phyloP scores from a whole-genome alignment of 2,888 invertebrate genomes.

The Ophonus ardosiacus region DNA sequence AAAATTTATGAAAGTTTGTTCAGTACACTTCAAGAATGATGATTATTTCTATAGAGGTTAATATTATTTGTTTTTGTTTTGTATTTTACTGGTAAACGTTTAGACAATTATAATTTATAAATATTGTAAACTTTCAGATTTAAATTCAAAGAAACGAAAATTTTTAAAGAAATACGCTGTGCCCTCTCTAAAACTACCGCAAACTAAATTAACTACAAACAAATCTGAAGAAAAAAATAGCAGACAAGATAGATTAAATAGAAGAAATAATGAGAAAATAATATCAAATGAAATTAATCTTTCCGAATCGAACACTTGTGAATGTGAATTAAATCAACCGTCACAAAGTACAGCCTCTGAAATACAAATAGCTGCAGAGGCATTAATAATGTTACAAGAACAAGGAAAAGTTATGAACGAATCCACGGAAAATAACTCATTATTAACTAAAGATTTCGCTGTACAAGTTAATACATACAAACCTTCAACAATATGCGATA shows the following conservation, averaged over 20 bases:
- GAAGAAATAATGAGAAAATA: neutral
- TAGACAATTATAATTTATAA: neutral
- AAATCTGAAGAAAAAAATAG: neutral
- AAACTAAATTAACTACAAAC: neutral
- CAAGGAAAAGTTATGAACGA: neutral
- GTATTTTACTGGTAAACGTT: neutral
- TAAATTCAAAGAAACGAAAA: neutral
- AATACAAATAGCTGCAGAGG: neutral
- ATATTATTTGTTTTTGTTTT: neutral
- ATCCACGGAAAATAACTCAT: neutral
- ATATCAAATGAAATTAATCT: neutral
- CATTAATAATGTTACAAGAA: neutral
- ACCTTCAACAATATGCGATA: neutral
- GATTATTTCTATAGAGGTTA: slow-evolving; percentile 7
- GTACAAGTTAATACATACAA: neutral
- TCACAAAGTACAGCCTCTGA: neutral
- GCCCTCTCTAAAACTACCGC: neutral
- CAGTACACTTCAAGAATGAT: neutral
- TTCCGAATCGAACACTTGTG: neutral
- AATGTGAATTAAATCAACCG: neutral
- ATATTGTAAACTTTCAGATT: neutral
- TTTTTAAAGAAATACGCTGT: neutral
- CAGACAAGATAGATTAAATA: neutral
- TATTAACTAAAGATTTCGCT: neutral
- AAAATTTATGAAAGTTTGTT: slow-evolving; percentile 2